Percentiles rank a stretch among this genome's conserved stretches.
Evolutionary conservation across 2,888 invertebrate species (phyloP).

Genomic region (Lycocerus yunnanus): DNA sequence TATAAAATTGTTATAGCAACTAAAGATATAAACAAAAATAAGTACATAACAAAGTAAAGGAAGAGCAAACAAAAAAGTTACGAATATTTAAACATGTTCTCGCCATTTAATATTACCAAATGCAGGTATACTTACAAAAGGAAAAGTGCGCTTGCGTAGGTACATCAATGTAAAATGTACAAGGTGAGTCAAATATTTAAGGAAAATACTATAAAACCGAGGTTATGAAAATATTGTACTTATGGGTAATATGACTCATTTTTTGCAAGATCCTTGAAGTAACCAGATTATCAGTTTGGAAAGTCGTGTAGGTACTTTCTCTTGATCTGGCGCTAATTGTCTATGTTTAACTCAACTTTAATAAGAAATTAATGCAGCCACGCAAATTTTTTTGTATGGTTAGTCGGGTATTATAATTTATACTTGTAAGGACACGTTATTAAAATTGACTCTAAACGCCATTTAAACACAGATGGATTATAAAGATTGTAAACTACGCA

Average conservation of each 20-base stretch:
- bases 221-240: neutral
- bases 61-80: no score
- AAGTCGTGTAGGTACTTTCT: neutral
- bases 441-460: neutral
- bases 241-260: neutral
- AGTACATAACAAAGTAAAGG: no score
- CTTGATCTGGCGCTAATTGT: neutral
- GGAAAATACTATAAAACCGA: no score
- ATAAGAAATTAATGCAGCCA: neutral
- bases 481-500: neutral
- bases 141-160: no score
- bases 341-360: neutral
- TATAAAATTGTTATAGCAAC: no score
- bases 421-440: neutral
- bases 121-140: no score
- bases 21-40: no score
- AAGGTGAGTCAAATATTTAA: neutral
- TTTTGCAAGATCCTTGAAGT: neutral
- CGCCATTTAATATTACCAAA: no score
- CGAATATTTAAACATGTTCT: no score
- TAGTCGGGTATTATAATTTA: neutral
- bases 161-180: neutral
- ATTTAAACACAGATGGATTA: neutral
- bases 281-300: neutral
- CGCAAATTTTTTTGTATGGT: no score